Percentiles rank a stretch among this genome's conserved stretches.
These are phyloP conservation scores for Intellagama lesueurii DNA, from an alignment of 2,797 vertebrate species.

Conservation along the genomic window DNA sequence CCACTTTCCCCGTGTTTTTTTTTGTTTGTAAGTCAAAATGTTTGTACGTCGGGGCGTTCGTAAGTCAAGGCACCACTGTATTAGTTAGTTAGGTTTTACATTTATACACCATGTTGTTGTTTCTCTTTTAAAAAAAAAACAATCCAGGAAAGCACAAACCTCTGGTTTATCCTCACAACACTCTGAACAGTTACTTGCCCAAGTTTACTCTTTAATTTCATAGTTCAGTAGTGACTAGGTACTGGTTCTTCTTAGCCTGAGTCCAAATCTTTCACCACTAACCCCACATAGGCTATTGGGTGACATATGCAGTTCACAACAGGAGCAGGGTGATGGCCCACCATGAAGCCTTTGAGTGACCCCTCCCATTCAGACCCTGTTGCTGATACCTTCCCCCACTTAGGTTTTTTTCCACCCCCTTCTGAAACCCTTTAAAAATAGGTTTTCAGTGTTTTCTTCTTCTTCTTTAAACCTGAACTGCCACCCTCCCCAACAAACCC, in stretches of 20 bases:
- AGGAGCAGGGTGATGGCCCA: too few relatives aligned
- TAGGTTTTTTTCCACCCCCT: not conserved
- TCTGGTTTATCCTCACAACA: not conserved
- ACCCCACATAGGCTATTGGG: not conserved
- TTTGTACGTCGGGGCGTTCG: too few relatives aligned
- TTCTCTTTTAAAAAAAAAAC: too few relatives aligned
- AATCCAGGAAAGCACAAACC: too few relatives aligned
- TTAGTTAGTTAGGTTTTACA: not conserved
- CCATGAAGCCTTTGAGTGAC: too few relatives aligned
- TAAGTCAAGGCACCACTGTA: too few relatives aligned
- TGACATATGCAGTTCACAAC: not conserved
- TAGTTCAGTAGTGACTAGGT: not conserved
- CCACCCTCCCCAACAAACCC: not conserved
- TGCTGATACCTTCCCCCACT: too few relatives aligned
- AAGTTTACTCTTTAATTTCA: not conserved
- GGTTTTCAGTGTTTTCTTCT: not conserved
- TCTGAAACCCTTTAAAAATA: too few relatives aligned
- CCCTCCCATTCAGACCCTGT: too few relatives aligned
- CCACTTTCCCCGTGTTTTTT: too few relatives aligned
- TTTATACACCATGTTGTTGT: not conserved
- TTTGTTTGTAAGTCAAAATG: too few relatives aligned
- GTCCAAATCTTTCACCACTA: not conserved
- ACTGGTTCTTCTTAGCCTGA: not conserved
- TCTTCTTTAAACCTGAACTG: too few relatives aligned
- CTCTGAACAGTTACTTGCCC: not conserved